Base-by-base conservation (phyloP, 2,113 vertebrate genomes). In the Osmerus eperlanus region DNA sequence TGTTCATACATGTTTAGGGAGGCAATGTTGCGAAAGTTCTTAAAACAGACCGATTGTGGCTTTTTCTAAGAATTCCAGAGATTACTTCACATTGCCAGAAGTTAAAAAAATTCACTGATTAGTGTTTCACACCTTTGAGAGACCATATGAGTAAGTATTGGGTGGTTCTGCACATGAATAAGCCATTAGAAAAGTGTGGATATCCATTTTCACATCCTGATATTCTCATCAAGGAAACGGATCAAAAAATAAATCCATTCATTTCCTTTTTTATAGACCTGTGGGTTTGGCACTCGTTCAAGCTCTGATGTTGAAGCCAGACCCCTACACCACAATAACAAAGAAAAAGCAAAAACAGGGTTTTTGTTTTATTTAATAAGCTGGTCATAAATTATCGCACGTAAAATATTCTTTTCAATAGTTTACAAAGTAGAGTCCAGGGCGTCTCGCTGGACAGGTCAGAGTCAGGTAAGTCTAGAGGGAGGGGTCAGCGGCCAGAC, bases 311-410 rank as follows among this genome's bases (percentile, higher is more conserved):
- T n/a, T 18, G 16, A 56, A 1, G 56, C 18, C 5, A 14, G 23
- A 65, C 55, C 32, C 15, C 2, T 19, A 7, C 1, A 11, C 68
- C 60, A 13, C 21, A 64, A 28, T 13, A 73, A 71, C 83, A 65
- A 74, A 55, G 67, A 87, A 87, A 87, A 92, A 91, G 85, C 86
- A 89, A 90, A 93, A 90, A 93, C 63, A 73, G 74, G 71, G 19
- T 73, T 86, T 89, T 87, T 68, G 84, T 92, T 95, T 97, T 97
- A 96, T 96, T 97, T 94, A 95, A 93, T 94, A 94, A 93, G 94
- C 92, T 92, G 87, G 89, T 95, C 94, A 97, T 98, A 98, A 98
- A 97, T 97, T 95, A 97, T 94, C 93, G 91, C 92, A 95, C 93
- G 92, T 94, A 96, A 96, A 95, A 93, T 90, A 93, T 91, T 92